These are phyloP conservation scores for Calliscelio sp. DNA, from an alignment of 2,888 invertebrate genomes.

Conservation along the genomic window DNA sequence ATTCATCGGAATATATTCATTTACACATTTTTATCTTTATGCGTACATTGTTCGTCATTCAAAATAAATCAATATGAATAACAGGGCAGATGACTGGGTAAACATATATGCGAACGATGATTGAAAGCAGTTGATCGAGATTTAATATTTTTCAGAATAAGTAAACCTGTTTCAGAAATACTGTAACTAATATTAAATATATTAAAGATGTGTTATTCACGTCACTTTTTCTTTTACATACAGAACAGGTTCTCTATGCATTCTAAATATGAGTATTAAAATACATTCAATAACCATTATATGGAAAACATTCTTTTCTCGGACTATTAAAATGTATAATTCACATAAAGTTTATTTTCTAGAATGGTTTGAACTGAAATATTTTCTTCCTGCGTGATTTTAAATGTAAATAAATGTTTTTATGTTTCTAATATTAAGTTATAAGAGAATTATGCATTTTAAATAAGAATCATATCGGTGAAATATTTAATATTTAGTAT, in stretches of 20 bases:
- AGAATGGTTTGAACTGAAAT: no score
- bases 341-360: neutral
- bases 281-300: conserved; percentile 22
- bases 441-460: no score
- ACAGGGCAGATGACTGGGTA: no score
- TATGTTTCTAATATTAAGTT: no score
- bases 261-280: conserved; percentile 26
- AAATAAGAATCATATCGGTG: no score
- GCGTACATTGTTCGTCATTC: no score
- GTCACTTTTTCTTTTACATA: conserved; percentile 17
- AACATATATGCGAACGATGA: neutral
- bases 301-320: neutral
- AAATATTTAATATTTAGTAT: no score
- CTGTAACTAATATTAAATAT: conserved; percentile 21
- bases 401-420: neutral
- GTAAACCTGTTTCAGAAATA: conserved; percentile 28
- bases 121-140: neutral
- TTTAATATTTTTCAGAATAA: conserved; percentile 8
- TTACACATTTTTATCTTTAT: no score
- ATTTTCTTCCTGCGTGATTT: no score
- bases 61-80: no score
- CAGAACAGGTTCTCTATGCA: conserved; percentile 17
- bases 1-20: no score
- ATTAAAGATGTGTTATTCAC: conserved; percentile 11
- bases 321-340: neutral